Evolutionary conservation across 2,797 vertebrate species (phyloP).

Genomic region (Graptemys geographica): DNA sequence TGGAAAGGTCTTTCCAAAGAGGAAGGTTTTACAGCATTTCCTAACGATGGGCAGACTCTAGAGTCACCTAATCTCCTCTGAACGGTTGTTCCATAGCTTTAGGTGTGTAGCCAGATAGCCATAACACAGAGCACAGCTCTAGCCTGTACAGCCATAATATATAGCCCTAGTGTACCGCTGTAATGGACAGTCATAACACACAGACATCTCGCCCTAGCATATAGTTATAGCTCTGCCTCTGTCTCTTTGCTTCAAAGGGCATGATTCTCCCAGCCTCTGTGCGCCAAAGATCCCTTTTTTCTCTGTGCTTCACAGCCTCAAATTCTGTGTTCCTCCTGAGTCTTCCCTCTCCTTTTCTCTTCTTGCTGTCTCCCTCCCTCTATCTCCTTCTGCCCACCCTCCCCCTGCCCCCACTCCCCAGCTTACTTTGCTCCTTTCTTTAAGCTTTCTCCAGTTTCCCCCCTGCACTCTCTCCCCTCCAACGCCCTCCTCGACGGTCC

Average conservation of each 20-base stretch:
- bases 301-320: not conserved
- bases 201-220: not conserved
- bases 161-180: rapidly evolving
- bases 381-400: not conserved
- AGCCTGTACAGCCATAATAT: not conserved
- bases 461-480: not conserved
- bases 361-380: not conserved
- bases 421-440: not conserved
- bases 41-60: not conserved
- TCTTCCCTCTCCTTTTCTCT: not conserved
- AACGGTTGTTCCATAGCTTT: not conserved
- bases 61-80: not conserved
- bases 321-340: not conserved
- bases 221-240: not conserved
- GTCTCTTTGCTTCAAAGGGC: not conserved
- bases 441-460: not conserved
- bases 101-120: not conserved
- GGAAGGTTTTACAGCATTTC: not conserved
- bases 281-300: not conserved
- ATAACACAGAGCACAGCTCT: not conserved
- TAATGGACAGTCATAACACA: not conserved
- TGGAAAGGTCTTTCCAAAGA: not conserved
- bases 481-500: not conserved
- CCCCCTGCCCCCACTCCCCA: not conserved
- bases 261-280: not conserved